These are phyloP conservation scores for Tyto alba DNA, from an alignment of 2,113 vertebrate genomes.

Conservation along the genomic window DNA sequence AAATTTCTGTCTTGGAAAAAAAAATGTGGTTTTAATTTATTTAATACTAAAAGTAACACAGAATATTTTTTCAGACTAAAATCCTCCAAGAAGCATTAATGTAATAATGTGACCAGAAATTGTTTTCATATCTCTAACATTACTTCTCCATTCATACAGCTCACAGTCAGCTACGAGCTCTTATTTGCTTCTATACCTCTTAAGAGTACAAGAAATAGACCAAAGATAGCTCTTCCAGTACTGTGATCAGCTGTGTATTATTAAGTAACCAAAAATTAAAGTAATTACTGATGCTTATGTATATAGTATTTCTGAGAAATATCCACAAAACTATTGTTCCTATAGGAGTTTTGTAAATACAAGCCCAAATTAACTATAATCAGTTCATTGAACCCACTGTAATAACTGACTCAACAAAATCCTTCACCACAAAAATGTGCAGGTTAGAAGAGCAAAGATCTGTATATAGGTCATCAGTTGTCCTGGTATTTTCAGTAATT, in stretches of 20 bases:
- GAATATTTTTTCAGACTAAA: neutral
- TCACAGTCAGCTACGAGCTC: neutral
- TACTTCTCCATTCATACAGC: neutral
- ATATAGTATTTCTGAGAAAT: constrained; percentile 63
- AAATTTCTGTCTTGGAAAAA: neutral
- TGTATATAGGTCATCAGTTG: neutral
- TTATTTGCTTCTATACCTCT: constrained; percentile 6
- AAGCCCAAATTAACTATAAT: constrained; percentile 49
- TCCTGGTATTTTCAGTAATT: neutral
- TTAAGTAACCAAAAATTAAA: constrained; percentile 69
- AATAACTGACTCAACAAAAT: constrained; percentile 18
- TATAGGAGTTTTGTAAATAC: constrained; percentile 57
- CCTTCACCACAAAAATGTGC: neutral
- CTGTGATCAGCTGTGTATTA: constrained; percentile 57
- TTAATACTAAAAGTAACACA: neutral
- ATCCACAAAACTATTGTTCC: constrained; percentile 59
- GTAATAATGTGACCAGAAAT: neutral
- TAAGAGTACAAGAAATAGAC: neutral
- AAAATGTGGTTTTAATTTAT: neutral
- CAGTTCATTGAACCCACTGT: constrained; percentile 5
- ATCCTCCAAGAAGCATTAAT: neutral
- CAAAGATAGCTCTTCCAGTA: constrained; percentile 38
- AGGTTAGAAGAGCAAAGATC: neutral
- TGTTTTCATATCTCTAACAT: neutral
- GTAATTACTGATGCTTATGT: constrained; percentile 64